These are phyloP conservation scores for Zaprionus inermis DNA, from an alignment of 1,140 invertebrate species.

Conservation along the genomic window DNA sequence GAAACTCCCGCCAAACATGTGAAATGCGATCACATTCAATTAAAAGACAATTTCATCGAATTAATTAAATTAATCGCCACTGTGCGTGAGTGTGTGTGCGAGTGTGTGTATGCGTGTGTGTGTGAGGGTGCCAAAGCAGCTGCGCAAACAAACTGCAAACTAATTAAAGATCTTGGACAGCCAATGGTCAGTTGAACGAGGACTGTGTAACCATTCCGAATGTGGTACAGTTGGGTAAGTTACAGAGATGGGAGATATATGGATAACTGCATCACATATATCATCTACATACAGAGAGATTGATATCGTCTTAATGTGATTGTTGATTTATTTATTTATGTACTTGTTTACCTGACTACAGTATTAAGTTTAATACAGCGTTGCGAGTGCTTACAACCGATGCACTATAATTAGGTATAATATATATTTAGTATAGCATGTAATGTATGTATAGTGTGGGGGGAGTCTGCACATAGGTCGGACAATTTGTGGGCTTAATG, in stretches of 20 bases:
- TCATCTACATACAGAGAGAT: background rate
- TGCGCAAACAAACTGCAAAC: conserved; percentile 77
- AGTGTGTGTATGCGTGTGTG: background rate
- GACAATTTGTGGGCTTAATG: conserved; percentile 5
- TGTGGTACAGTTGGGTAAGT: conserved; percentile 34
- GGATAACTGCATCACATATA: background rate
- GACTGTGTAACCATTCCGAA: background rate
- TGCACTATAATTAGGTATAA: conserved; percentile 44
- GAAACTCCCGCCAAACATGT: conserved; percentile 36
- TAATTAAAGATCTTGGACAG: conserved; percentile 59
- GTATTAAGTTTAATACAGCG: conserved; percentile 59
- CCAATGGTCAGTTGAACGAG: background rate
- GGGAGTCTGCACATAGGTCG: background rate
- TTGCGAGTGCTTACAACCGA: conserved; percentile 66
- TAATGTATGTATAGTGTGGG: conserved; percentile 6
- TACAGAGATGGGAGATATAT: background rate
- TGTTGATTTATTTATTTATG: conserved; percentile 11
- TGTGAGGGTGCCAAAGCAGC: conserved; percentile 46
- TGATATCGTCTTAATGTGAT: background rate
- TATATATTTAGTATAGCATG: conserved; percentile 15
- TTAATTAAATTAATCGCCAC: conserved; percentile 67
- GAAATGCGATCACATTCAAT: conserved; percentile 71
- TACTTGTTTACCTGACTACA: conserved; percentile 10
- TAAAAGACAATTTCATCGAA: conserved; percentile 81
- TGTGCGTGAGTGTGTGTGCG: background rate